phyloP scores from a whole-genome alignment of 2,888 invertebrate genomes.

The Trimorus sp. region DNA sequence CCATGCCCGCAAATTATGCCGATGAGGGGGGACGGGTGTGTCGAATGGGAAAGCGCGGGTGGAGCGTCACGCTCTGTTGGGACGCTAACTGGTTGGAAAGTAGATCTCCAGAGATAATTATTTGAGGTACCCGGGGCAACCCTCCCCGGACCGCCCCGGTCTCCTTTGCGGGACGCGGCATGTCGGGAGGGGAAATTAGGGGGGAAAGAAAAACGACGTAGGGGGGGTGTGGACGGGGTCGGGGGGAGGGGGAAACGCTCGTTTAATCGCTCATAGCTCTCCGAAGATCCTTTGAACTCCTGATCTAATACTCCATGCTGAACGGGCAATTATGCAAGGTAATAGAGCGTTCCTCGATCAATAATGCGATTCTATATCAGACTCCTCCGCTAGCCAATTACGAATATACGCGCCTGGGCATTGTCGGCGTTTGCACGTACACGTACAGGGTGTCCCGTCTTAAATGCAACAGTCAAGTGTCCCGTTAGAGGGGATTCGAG shows the following conservation, averaged over 20 bases:
- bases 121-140: constrained; percentile 42
- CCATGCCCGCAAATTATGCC: constrained; percentile 43
- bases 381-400: constrained; percentile 55
- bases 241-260: constrained; percentile 5
- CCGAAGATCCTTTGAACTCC: constrained; percentile 62
- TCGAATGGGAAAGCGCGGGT: constrained; percentile 46
- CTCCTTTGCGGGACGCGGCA: constrained; percentile 33
- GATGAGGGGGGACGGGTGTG: constrained; percentile 49
- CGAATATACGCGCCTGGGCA: constrained; percentile 37
- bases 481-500: background rate
- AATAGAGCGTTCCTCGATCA: constrained; percentile 64
- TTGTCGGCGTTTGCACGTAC: constrained; percentile 30
- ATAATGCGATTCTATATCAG: constrained; percentile 62
- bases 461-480: constrained; percentile 26
- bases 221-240: constrained; percentile 1
- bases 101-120: constrained; percentile 50
- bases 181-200: constrained; percentile 58
- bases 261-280: constrained; percentile 59
- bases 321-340: constrained; percentile 65
- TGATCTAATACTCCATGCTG: constrained; percentile 64
- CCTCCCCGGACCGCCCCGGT: background rate
- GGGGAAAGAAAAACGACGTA: constrained; percentile 53
- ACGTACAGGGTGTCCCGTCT: constrained; percentile 29
- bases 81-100: constrained; percentile 49
- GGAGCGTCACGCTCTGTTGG: constrained; percentile 56